Evolutionary conservation across 2,888 invertebrate genomes (phyloP).

Genomic region (Disparrhopalites patrizii): DNA sequence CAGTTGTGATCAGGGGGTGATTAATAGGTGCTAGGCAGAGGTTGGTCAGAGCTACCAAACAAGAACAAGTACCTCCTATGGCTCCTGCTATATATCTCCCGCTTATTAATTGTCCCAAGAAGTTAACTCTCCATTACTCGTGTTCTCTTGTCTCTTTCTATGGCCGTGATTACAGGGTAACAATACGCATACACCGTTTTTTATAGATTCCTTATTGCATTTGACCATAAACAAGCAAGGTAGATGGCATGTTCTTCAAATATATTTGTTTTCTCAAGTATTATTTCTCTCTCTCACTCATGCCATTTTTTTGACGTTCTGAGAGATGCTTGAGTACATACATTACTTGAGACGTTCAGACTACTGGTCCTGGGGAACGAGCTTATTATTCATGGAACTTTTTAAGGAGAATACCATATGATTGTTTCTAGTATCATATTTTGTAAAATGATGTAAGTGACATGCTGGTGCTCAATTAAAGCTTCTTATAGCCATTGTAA

Average conservation of each 20-base stretch:
- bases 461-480: background rate
- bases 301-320: no score
- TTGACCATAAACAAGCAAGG: no score
- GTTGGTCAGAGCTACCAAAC: background rate
- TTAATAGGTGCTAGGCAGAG: conserved; percentile 19
- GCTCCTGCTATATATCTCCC: background rate
- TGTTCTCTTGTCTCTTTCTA: background rate
- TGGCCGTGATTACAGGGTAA: no score
- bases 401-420: background rate
- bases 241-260: no score
- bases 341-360: no score
- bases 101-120: conserved; percentile 4
- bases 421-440: background rate
- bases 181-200: no score
- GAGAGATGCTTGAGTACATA: no score
- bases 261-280: no score
- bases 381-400: no score
- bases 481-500: background rate
- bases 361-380: no score
- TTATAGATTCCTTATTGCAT: no score
- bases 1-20: conserved; percentile 13
- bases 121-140: background rate
- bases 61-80: background rate
- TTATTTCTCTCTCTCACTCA: no score
- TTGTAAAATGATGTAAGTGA: conserved; percentile 8